These are phyloP conservation scores for Drosophila neoperkinsi DNA, from an alignment of 2,888 invertebrate species.

Conservation along the genomic window DNA sequence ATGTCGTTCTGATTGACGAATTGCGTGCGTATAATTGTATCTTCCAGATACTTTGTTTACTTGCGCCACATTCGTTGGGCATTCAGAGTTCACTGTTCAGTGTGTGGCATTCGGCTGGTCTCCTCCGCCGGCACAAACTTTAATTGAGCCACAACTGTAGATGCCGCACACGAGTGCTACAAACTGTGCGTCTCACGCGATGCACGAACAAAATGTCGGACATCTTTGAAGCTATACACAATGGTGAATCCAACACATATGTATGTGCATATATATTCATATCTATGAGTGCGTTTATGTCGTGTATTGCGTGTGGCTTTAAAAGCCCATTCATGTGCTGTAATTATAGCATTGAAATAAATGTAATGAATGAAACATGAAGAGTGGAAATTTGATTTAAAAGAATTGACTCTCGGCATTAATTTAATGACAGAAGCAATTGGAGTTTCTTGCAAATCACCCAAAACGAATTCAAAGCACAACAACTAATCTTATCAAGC, in stretches of 20 bases:
- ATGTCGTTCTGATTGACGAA: conserved; percentile 85
- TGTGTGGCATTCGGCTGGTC: conserved; percentile 50
- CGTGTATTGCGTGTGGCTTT: conserved; percentile 52
- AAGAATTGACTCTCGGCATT: neutral
- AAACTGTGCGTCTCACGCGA: conserved; percentile 64
- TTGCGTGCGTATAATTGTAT: conserved; percentile 85
- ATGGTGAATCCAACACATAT: conserved; percentile 20
- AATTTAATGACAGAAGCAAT: neutral
- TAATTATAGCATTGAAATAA: conserved; percentile 44
- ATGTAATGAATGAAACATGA: conserved; percentile 20
- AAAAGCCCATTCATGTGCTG: conserved; percentile 59
- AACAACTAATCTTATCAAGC: neutral
- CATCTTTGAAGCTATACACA: conserved; percentile 66
- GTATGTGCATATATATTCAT: conserved; percentile 8
- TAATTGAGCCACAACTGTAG: conserved; percentile 76
- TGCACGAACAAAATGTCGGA: conserved; percentile 70
- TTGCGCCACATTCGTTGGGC: conserved; percentile 69
- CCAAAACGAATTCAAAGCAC: neutral
- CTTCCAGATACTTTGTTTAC: conserved; percentile 80
- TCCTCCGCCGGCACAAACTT: conserved; percentile 51
- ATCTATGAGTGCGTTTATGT: conserved; percentile 8
- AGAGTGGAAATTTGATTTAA: neutral
- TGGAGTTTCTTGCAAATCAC: neutral
- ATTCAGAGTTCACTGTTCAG: conserved; percentile 31
- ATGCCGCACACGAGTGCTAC: conserved; percentile 59